Conservation (phyloP, 1,140 invertebrate genomes). For the Adoxophyes honmai region DNA sequence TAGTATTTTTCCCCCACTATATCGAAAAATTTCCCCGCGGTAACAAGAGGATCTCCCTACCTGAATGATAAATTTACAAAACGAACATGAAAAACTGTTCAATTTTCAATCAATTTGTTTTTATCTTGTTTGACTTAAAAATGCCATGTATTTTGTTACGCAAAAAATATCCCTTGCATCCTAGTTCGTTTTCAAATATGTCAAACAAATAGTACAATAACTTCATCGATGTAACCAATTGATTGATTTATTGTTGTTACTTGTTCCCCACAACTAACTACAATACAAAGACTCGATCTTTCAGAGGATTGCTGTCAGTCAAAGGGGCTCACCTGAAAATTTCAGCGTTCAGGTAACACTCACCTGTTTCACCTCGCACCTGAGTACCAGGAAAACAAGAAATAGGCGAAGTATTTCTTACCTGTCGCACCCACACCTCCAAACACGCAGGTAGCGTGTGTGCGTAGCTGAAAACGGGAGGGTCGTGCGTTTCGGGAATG, state of each 20-base stretch:
- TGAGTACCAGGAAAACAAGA: conserved; percentile 49
- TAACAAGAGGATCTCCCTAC: conserved; percentile 20
- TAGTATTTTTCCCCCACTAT: conserved; percentile 47
- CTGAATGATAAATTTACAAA: conserved; percentile 14
- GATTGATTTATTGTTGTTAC: no score
- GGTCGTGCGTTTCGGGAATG: neutral
- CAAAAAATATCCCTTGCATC: no score
- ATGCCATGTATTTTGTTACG: no score
- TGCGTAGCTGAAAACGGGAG: neutral
- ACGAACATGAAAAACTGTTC: no score
- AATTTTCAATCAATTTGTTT: no score
- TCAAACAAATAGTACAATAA: no score
- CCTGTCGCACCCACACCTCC: conserved; percentile 29
- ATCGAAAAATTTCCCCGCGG: conserved; percentile 39
- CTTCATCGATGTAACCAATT: no score
- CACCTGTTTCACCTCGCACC: conserved; percentile 53
- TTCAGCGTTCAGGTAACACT: conserved; percentile 33
- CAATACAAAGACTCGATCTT: neutral
- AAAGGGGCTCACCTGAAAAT: conserved; percentile 6
- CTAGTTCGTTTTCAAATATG: no score
- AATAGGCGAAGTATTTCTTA: conserved; percentile 31
- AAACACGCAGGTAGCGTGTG: neutral
- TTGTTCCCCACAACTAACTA: no score
- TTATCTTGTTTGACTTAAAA: no score
- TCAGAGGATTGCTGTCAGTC: neutral